Evolutionary conservation across 2,113 vertebrate genomes (phyloP).

Genomic region (Rhineura floridana): DNA sequence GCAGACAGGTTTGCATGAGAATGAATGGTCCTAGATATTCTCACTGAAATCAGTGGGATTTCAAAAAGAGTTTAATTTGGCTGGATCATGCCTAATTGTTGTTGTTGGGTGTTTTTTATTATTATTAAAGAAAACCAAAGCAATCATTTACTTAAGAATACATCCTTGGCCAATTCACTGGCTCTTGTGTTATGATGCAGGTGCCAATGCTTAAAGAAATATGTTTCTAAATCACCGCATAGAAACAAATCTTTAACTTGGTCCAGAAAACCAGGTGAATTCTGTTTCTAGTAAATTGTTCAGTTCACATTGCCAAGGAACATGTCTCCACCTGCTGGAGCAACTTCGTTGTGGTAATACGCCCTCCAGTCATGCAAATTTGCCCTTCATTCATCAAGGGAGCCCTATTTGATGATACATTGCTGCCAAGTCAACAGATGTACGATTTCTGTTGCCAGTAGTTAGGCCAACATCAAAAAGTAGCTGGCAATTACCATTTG

Average conservation of each 20-base stretch:
- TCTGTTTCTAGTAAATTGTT: background rate
- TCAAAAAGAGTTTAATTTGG: background rate
- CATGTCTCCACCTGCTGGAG: constrained; percentile 1
- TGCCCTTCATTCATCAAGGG: background rate
- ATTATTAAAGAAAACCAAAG: background rate
- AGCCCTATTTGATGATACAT: background rate
- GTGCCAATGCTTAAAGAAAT: background rate
- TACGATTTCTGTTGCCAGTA: background rate
- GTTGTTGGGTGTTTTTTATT: no score
- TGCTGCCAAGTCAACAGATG: background rate
- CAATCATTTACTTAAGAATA: background rate
- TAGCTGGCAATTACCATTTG: background rate
- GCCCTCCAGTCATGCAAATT: background rate
- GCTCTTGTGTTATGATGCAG: background rate
- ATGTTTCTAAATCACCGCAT: background rate
- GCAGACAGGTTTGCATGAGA: no score
- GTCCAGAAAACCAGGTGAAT: background rate
- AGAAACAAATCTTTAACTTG: background rate
- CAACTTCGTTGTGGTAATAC: background rate
- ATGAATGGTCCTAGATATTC: background rate
- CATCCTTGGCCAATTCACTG: background rate
- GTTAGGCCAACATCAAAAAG: no score
- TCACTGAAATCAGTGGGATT: background rate
- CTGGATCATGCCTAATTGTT: background rate
- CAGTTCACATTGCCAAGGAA: background rate